These are phyloP conservation scores for Tragelaphus buxtoni DNA, from an alignment of 2,113 vertebrate species.

Conservation along the genomic window DNA sequence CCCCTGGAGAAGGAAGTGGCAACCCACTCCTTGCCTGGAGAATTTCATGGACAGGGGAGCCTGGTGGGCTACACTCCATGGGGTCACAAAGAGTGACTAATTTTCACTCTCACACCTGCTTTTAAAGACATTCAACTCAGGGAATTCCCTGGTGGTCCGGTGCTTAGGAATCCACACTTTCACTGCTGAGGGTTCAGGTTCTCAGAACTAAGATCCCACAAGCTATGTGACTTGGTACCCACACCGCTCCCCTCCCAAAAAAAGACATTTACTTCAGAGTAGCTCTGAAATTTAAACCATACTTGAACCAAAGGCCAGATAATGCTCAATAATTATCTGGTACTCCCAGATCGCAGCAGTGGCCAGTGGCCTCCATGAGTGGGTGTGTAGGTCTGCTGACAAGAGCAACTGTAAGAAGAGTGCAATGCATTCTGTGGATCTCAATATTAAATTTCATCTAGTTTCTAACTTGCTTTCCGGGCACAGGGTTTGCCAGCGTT, in stretches of 20 bases:
- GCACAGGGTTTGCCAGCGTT: not conserved
- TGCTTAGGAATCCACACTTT: not conserved
- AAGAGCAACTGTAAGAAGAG: not conserved
- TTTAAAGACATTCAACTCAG: not conserved
- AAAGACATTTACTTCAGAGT: not conserved
- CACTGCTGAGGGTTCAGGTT: not conserved
- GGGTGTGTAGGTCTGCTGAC: not conserved
- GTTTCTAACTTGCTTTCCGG: not conserved
- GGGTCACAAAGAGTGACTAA: not conserved
- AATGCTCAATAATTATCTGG: not conserved
- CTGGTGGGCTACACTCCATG: not conserved
- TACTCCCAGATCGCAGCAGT: not conserved
- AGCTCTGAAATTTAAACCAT: not conserved
- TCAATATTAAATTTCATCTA: not conserved
- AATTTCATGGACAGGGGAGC: not conserved
- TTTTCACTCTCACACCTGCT: not conserved
- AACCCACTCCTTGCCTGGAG: not conserved
- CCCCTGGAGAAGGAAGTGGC: not conserved
- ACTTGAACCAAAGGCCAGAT: not conserved
- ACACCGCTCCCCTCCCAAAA: not conserved
- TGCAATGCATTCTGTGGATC: not conserved
- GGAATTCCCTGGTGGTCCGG: not conserved
- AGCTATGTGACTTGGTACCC: not conserved
- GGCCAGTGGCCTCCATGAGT: not conserved
- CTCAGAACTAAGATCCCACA: not conserved